phyloP scores from a whole-genome alignment of 2,113 vertebrate species.

The Falcunculus frontatus region DNA sequence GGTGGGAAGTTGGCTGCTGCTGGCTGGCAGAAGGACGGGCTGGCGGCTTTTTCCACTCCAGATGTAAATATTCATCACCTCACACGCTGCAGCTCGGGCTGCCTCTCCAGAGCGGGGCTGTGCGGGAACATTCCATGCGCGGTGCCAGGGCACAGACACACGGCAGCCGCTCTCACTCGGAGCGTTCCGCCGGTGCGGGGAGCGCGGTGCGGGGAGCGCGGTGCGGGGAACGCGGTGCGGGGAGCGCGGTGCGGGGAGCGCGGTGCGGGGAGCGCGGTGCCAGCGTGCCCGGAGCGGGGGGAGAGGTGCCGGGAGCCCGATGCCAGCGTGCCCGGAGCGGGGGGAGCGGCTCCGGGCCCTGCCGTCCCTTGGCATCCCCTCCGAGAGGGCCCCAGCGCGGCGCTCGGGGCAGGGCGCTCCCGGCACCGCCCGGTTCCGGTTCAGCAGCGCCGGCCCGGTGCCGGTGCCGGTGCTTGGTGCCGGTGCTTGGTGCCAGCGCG shows the following conservation, averaged over 20 bases:
- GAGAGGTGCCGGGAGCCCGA: too few relatives aligned
- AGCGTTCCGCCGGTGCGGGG: accelerated
- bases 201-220: neutral
- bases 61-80: neutral
- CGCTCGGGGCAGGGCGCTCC: neutral
- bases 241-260: too few relatives aligned
- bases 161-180: accelerated
- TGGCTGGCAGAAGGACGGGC: neutral
- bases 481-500: too few relatives aligned
- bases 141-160: accelerated
- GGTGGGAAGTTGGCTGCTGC: neutral
- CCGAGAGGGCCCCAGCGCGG: neutral
- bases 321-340: neutral
- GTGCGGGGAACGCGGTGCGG: too few relatives aligned
- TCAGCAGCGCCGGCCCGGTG: accelerated
- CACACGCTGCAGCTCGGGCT: accelerated
- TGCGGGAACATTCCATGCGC: accelerated
- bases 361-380: neutral
- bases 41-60: neutral
- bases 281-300: too few relatives aligned
- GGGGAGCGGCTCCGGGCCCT: neutral
- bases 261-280: too few relatives aligned
- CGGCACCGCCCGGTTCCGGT: neutral
- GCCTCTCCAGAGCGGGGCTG: accelerated
- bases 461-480: too few relatives aligned